These are phyloP conservation scores for Bombycilla garrulus DNA, from an alignment of 2,113 vertebrate genomes.

Conservation along the genomic window DNA sequence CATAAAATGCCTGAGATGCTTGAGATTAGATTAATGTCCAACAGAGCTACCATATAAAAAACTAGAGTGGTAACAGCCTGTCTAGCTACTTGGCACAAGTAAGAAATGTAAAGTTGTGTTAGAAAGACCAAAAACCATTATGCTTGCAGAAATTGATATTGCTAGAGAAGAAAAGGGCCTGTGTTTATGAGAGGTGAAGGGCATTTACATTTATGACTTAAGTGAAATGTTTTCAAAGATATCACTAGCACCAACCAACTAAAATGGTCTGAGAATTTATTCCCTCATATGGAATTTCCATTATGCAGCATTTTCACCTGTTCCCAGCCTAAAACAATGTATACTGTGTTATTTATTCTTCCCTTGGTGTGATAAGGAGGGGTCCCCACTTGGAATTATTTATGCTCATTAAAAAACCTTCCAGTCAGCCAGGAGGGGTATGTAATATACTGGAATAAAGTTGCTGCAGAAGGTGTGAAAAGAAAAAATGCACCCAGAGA, in stretches of 20 bases:
- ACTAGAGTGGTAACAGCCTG: not conserved
- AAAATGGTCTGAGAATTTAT: conserved; percentile 1
- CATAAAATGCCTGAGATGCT: not conserved
- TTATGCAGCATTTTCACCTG: not conserved
- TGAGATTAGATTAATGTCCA: not conserved
- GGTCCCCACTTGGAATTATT: not conserved
- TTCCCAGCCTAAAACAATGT: not conserved
- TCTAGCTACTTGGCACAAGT: not conserved
- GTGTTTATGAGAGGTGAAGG: not conserved
- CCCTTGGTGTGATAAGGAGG: not conserved
- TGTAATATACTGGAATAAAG: not conserved
- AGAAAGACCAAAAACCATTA: not conserved
- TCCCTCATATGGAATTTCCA: not conserved
- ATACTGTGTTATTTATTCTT: not conserved
- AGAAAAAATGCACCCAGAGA: not conserved
- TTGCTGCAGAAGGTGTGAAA: not conserved
- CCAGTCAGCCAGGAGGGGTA: not conserved
- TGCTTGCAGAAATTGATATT: not conserved
- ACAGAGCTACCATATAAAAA: not conserved
- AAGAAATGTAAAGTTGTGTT: not conserved
- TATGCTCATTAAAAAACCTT: not conserved
- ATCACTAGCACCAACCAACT: not conserved
- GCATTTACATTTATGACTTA: not conserved
- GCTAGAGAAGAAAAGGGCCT: not conserved
- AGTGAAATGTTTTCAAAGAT: not conserved